Base-by-base conservation (phyloP, 2,888 invertebrate genomes). In the Temnothorax ravouxi region DNA sequence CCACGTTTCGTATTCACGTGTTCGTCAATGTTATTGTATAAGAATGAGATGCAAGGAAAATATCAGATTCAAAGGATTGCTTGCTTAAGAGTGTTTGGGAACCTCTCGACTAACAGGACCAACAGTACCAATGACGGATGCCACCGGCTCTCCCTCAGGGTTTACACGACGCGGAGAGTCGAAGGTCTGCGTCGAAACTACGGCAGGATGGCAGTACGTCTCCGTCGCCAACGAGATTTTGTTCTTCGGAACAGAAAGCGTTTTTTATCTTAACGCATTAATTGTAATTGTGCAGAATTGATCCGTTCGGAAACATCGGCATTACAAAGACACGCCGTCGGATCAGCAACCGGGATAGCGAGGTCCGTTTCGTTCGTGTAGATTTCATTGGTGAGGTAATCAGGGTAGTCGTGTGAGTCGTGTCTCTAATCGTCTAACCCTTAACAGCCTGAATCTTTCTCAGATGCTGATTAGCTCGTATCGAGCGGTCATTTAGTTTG, bases 351-450 rank as follows among this genome's bases (percentile, higher is more conserved):
- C 13, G 67, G 44, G 52, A 76, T 38, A 62, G 18, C 34, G 59
- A 74, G 59, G 62, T 66, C 41, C 50, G 47, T 44, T 74, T 84
- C 62, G 83, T 84, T 88, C 61, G 79, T 80, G 13, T 74, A 84
- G 64, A 79, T 85, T 86, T 67, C 76, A 85, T 80, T 84, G 15
- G 56, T 77, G 15, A 67, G 87, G 85, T 83, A 81, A 89, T 88
- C 90, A 84, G 87, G 86, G 84, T 88, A 86, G 84, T 84, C 61
- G 50, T 71, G 47, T 81, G 81, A 86, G 84, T 84, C 61, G 50
- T 71, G 47, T 81, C 83, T 84, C 74, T 13, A 44, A 66, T 47
- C 76, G 54, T 77, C n/a, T 77, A 77, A 44, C 41, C 69, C 56
- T 77, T 67, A 67, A 77, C 8, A 54, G 67, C 29, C 54, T 77